phyloP scores from a whole-genome alignment of 1,140 invertebrate genomes.

The Colletes gigas region DNA sequence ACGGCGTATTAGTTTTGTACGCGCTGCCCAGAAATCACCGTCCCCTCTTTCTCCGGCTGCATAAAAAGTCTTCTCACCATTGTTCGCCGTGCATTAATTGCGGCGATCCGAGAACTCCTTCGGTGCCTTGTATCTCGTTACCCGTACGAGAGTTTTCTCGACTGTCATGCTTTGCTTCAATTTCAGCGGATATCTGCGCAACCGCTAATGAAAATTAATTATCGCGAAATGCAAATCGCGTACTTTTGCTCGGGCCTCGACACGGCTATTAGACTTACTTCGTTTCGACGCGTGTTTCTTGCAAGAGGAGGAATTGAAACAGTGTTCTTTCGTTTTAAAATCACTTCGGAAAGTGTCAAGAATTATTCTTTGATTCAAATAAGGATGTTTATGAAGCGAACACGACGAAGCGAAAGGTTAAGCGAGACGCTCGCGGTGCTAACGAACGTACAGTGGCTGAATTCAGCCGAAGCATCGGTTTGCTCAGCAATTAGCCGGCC shows the following conservation, averaged over 20 bases:
- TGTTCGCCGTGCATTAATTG: neutral
- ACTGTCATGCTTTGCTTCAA: neutral
- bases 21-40: conserved; percentile 3
- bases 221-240: too few species aligned
- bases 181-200: too few species aligned
- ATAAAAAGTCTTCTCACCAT: neutral
- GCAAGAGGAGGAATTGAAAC: too few species aligned
- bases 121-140: neutral
- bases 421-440: conserved; percentile 22
- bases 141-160: neutral
- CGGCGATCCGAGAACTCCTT: neutral
- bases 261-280: too few species aligned
- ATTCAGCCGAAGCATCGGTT: conserved; percentile 45
- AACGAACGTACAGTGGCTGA: conserved; percentile 45
- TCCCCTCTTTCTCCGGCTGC: neutral
- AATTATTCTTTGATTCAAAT: too few species aligned
- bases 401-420: neutral
- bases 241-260: too few species aligned
- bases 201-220: too few species aligned
- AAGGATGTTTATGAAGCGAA: too few species aligned
- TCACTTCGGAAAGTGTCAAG: too few species aligned
- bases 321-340: too few species aligned
- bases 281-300: too few species aligned
- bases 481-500: conserved; percentile 67
- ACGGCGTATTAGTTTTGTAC: neutral